Evolutionary conservation across 35 echinoderm and acorn worm genomes (phyloP).

Genomic region (Heliocidaris tuberculata): DNA sequence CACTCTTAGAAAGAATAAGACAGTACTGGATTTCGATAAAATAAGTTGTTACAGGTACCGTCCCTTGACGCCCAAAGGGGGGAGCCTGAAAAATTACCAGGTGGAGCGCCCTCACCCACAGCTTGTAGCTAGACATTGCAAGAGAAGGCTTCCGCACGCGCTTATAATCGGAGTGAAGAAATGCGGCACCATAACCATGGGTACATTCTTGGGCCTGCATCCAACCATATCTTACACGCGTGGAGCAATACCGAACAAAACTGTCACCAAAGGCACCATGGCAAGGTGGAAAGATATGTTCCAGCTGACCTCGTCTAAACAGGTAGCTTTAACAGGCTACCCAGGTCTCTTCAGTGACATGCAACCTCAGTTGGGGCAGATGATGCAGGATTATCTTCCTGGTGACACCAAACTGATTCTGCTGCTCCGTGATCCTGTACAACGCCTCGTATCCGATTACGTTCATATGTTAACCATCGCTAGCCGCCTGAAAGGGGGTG

Average conservation of each 20-base stretch:
- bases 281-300: not conserved
- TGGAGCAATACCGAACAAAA: not conserved
- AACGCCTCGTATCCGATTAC: not conserved
- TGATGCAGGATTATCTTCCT: too few species aligned
- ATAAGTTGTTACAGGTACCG: too few species aligned
- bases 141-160: not conserved
- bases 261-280: not conserved
- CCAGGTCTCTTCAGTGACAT: not conserved
- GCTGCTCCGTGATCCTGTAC: not conserved
- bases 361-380: not conserved
- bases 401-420: not conserved
- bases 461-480: not conserved
- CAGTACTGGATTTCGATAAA: too few species aligned
- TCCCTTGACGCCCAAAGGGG: too few species aligned
- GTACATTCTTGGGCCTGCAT: not conserved
- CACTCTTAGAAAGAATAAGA: too few species aligned
- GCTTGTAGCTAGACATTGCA: not conserved
- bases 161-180: not conserved
- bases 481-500: not conserved
- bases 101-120: not conserved
- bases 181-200: not conserved
- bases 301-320: not conserved
- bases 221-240: not conserved
- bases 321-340: not conserved
- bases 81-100: too few species aligned